Evolutionary conservation across 2,888 invertebrate species (phyloP).

Genomic region (Aphodius sticticus): DNA sequence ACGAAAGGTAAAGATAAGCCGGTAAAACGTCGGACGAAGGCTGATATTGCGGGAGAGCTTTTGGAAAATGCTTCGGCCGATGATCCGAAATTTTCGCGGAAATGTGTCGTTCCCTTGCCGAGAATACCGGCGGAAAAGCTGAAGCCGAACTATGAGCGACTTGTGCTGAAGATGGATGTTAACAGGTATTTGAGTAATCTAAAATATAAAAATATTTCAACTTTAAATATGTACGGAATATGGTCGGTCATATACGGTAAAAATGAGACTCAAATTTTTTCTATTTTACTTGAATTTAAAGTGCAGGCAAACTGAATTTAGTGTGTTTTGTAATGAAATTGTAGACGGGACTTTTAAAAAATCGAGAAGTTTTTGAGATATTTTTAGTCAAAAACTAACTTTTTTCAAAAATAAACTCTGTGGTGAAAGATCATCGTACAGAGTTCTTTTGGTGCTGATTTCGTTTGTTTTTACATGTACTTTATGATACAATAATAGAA

Average conservation of each 20-base stretch:
- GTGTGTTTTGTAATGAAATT: too few species aligned
- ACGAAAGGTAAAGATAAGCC: neutral
- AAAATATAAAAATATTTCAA: neutral
- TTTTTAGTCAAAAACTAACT: too few species aligned
- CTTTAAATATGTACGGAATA: neutral
- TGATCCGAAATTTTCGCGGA: conserved; percentile 47
- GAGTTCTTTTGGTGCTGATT: too few species aligned
- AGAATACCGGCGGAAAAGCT: conserved; percentile 49
- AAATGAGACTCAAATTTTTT: too few species aligned
- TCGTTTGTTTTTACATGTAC: too few species aligned
- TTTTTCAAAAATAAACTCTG: too few species aligned
- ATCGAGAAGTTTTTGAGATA: too few species aligned
- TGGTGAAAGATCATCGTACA: too few species aligned
- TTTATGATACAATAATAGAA: too few species aligned
- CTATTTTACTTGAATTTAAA: too few species aligned
- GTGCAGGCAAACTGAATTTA: too few species aligned
- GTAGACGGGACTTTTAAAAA: too few species aligned
- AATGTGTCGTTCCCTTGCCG: conserved; percentile 50
- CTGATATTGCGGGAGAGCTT: neutral
- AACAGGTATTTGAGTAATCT: conserved; percentile 35
- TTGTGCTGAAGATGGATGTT: conserved; percentile 46
- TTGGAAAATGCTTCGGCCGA: conserved; percentile 30
- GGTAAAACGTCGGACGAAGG: neutral
- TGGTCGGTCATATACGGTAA: neutral
- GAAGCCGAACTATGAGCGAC: conserved; percentile 49